Evolutionary conservation across 2,888 invertebrate genomes (phyloP).

Genomic region (Oscheius sp.): DNA sequence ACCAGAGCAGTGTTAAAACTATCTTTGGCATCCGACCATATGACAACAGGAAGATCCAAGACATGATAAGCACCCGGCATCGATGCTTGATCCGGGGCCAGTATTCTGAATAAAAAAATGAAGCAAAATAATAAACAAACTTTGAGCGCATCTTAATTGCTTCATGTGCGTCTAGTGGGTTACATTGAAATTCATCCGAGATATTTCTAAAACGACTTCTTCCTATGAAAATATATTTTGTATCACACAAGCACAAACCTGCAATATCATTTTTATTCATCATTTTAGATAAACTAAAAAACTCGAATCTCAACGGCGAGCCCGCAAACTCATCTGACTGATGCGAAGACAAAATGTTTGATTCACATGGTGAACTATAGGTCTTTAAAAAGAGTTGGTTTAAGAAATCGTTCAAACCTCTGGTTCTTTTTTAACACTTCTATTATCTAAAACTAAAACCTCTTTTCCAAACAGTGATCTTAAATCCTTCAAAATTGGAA

Average conservation of each 20-base stretch:
- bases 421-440: not conserved
- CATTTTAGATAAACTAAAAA: constrained; percentile 6
- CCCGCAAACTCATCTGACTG: not conserved
- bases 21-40: constrained; percentile 15
- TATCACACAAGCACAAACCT: not conserved
- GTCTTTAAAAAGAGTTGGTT: not conserved
- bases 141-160: not conserved
- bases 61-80: not conserved
- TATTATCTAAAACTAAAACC: not conserved
- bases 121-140: not conserved
- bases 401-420: not conserved
- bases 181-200: constrained; percentile 2
- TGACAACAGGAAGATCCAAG: not conserved
- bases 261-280: not conserved
- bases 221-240: not conserved
- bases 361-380: not conserved
- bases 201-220: not conserved
- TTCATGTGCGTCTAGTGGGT: not conserved
- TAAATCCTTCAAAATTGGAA: constrained; percentile 1
- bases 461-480: constrained; percentile 3
- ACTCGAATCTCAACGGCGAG: constrained; percentile 17
- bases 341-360: not conserved
- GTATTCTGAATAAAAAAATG: not conserved
- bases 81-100: no score
- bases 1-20: not conserved